phyloP scores from a whole-genome alignment of 1,140 invertebrate species.

The Tetraneura akinire region DNA sequence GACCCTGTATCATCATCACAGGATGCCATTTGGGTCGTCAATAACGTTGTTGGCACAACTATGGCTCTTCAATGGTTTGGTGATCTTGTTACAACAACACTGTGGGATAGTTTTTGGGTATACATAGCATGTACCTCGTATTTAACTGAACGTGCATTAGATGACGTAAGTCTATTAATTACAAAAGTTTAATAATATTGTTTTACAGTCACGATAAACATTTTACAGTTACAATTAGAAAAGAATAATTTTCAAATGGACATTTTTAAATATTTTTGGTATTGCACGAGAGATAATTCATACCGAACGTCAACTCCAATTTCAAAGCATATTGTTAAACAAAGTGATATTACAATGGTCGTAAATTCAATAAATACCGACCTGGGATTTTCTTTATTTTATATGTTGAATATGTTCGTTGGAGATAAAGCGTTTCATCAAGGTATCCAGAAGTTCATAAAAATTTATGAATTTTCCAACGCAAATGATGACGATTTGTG shows the following conservation, averaged over 20 bases:
- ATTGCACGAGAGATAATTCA: slow-evolving; percentile 63
- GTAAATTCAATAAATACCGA: slow-evolving; percentile 88
- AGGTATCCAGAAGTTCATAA: slow-evolving; percentile 71
- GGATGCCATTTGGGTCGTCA: no score
- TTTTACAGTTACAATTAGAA: slow-evolving; percentile 54
- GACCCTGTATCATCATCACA: no score
- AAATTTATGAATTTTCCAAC: slow-evolving; percentile 66
- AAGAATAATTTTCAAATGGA: slow-evolving; percentile 70
- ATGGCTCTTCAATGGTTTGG: slow-evolving; percentile 80
- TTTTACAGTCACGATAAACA: no score
- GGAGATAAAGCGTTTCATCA: slow-evolving; percentile 72
- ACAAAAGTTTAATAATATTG: background rate
- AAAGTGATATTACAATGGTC: no score
- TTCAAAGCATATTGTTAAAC: no score
- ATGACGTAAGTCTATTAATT: slow-evolving; percentile 59
- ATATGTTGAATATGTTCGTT: slow-evolving; percentile 88
- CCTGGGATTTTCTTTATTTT: slow-evolving; percentile 78
- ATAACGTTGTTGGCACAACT: slow-evolving; percentile 66
- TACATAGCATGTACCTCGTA: slow-evolving; percentile 76
- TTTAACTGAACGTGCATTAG: slow-evolving; percentile 66
- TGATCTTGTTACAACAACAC: slow-evolving; percentile 77
- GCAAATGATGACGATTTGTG: slow-evolving; percentile 85
- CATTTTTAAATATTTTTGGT: slow-evolving; percentile 63
- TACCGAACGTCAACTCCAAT: slow-evolving; percentile 69
- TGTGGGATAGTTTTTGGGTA: slow-evolving; percentile 80